These are phyloP conservation scores for Dissostichus mawsoni DNA, from an alignment of 2,113 vertebrate genomes.

Conservation along the genomic window DNA sequence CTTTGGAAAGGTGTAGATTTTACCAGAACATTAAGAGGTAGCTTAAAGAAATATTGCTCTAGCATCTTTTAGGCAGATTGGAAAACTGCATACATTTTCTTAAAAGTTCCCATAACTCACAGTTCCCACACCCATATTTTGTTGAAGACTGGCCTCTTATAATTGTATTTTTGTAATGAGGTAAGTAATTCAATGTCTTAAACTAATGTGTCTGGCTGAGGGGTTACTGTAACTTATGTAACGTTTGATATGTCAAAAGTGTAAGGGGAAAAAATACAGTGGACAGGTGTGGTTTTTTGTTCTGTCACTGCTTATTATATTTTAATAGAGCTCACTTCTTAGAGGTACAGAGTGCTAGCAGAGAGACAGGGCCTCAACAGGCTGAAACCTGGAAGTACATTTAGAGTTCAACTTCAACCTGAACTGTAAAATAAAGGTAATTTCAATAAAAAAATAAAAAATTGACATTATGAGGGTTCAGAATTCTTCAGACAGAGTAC, in stretches of 20 bases:
- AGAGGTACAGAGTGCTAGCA: not conserved
- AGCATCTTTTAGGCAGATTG: not conserved
- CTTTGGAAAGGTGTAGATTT: not conserved
- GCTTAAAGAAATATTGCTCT: not conserved
- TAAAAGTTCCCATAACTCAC: not conserved
- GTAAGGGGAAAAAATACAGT: not conserved
- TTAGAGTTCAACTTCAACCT: too few species aligned
- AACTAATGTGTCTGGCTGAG: not conserved
- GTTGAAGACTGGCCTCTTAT: not conserved
- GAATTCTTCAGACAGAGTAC: too few species aligned
- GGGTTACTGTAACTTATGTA: not conserved
- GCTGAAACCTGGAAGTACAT: too few species aligned
- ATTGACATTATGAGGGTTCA: too few species aligned
- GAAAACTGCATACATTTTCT: not conserved
- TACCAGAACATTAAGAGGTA: slow-evolving; percentile 4
- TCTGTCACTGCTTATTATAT: not conserved
- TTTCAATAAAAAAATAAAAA: too few species aligned
- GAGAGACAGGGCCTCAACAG: not conserved
- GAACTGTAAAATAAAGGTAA: too few species aligned
- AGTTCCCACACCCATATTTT: not conserved
- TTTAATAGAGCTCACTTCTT: not conserved
- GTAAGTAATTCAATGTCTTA: not conserved
- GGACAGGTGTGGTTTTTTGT: not conserved
- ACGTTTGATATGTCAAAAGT: not conserved
- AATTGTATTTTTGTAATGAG: not conserved